Evolutionary conservation across 2,888 invertebrate genomes (phyloP), one percentile per base, ranked within the genome.

Genomic region (Lapara coniferarum): DNA sequence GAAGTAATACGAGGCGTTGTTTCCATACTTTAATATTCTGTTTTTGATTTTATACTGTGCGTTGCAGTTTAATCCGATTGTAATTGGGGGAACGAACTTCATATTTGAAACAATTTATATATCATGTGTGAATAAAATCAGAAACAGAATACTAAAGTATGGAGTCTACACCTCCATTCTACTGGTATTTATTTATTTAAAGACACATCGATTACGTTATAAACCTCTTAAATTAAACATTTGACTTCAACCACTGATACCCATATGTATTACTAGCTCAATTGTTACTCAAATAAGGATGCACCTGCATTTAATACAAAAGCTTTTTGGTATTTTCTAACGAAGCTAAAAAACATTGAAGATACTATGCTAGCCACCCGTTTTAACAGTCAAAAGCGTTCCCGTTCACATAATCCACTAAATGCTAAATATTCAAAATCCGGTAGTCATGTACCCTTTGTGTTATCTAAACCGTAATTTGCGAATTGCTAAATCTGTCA

Each of bases 401-500:
- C 37, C 37, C 14, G 49, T 63, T 63, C 49, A 46, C 19, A 63
- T 46, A 16, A 59, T 59, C 59, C 37, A 59, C 59, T 16, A 59
- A 59, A 44, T 59, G 6, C 59, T 59, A 59, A 63, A 63, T 25
- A 49, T 63, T 63, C 49, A 25, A 46, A 63, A 19, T 13, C 12
- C 49, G 19, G 63, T 49, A 49, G 59, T 46, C 63, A 63, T 49
- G 63, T 63, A 63, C 16, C 63, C 49, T 63, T 53, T 53, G 59
- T 63, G 44, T 44, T 14, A 69, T 69, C 46, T 25, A 44, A 63
- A 53, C 53, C 53, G 51, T 63, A 69, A 69, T 69, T 69, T 25
- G 46, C 63, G 37, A 57, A 55, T 69, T 16, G 59, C 52, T 59
- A 30, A 51, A 63, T 37, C 56, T 51, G 66, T 66, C 56, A 66